Evolutionary conservation across 2,888 invertebrate species (phyloP), one percentile per base, ranked within the genome.

Genomic region (Marronus borbonicus): DNA sequence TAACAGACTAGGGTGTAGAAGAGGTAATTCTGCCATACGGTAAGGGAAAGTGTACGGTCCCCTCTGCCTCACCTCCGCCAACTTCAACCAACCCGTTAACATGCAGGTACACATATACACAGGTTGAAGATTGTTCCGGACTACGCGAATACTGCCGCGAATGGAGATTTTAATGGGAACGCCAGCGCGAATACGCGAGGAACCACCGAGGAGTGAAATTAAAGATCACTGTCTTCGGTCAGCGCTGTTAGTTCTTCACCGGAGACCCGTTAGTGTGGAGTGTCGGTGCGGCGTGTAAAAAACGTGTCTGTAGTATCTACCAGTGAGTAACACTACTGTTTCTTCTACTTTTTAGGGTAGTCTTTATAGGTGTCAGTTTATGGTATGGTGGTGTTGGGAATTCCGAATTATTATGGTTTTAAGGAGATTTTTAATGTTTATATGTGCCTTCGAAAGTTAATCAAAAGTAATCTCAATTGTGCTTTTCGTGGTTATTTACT

Each of bases 181-280:
- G 62, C 60, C 36, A 28, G 70, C 70, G 70, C 70, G 60, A 74
- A 74, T 60, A 44, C 60, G 12, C 72, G 60, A 28, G 24, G 55
- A 36, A 70, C 64, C 69, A 72, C 52, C 64, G 44, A 66, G 50
- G 77, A 77, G 77, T 77, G 77, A 77, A 77, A 77, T 77, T 70
- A 77, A 77, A 70, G 72, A 70, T 70, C 69, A 62, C 70, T 20
- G 77, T 72, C 72, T 77, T 17, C 31, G 64, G 62, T n/a, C 72
- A 69, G 66, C 24, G 60, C 28, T 39, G 72, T 55, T 65, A 70
- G 77, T 77, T 77, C 77, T 77, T 77, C 70, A 50, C 24, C 77
- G 60, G 72, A 72, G 77, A 77, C 49, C 69, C 50, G 70, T 72
- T 64, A 70, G 77, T 64, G 77, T 70, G 64, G 77, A 69, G 77